phyloP scores from a whole-genome alignment of 37 sponge, comb jelly and placozoan genomes.

The Hexactinellida sp. region DNA sequence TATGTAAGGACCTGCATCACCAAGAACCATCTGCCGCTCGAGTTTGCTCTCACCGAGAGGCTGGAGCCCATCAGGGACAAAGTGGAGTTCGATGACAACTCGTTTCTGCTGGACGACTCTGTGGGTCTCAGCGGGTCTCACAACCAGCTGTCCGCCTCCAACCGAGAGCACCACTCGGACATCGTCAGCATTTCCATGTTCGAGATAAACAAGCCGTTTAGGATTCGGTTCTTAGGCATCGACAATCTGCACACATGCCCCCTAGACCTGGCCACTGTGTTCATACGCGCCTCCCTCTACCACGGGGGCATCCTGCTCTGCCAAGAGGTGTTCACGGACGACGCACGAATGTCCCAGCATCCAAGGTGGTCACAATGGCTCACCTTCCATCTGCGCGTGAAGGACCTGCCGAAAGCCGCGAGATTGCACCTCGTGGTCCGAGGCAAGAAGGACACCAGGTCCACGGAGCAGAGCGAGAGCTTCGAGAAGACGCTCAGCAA shows the following conservation, averaged over 20 bases:
- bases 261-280: conserved; percentile 15
- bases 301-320: conserved; percentile 65
- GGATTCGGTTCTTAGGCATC: conserved; percentile 31
- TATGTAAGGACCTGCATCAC: neutral
- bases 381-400: conserved; percentile 48
- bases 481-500: neutral
- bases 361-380: conserved; percentile 84
- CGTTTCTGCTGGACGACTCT: conserved; percentile 41
- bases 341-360: conserved; percentile 20
- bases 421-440: conserved; percentile 42
- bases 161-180: conserved; percentile 54
- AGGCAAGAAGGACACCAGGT: conserved; percentile 27
- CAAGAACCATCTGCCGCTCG: neutral
- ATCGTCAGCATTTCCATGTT: conserved; percentile 71
- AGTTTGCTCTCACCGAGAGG: neutral
- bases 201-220: conserved; percentile 64
- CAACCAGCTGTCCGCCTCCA: conserved; percentile 56
- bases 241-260: neutral
- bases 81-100: neutral
- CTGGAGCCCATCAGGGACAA: neutral
- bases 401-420: conserved; percentile 77
- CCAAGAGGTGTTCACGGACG: conserved; percentile 24
- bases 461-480: conserved; percentile 27
- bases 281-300: conserved; percentile 58
- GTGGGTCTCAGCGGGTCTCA: conserved; percentile 64